These are phyloP conservation scores for Dipodomys spectabilis DNA, from an alignment of 2,113 vertebrate genomes.

Conservation along the genomic window DNA sequence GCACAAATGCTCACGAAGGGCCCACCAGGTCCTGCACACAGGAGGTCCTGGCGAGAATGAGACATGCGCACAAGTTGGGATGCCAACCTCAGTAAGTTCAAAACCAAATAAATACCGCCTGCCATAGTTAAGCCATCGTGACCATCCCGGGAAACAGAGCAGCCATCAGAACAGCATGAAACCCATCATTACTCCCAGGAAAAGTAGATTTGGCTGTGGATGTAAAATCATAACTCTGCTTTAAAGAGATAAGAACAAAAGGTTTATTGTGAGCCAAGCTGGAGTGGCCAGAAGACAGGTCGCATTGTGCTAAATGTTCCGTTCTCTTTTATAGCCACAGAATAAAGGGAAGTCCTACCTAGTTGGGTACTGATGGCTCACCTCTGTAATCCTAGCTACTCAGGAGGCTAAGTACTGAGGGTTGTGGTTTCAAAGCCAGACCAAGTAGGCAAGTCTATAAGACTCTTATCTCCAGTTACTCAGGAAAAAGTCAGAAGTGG, in stretches of 20 bases:
- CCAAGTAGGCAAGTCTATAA: no score
- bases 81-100: not conserved
- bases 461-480: no score
- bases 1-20: no score
- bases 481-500: no score
- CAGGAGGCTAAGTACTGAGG: no score
- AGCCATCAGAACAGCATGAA: not conserved
- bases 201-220: not conserved
- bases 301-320: not conserved
- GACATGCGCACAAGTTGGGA: fast-evolving
- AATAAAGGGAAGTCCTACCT: no score
- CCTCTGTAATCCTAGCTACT: no score
- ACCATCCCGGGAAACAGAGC: not conserved
- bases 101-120: not conserved
- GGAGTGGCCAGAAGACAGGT: not conserved
- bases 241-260: not conserved
- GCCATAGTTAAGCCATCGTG: not conserved
- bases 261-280: not conserved
- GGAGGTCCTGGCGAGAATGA: no score
- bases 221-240: not conserved
- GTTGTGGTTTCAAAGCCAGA: no score
- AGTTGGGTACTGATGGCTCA: no score
- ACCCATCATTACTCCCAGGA: fast-evolving
- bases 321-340: not conserved
- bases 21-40: no score